Percentiles rank a stretch among this genome's conserved stretches.
Evolutionary conservation across 2,113 vertebrate genomes (phyloP).

Genomic region (Hippopotamus amphibius): DNA sequence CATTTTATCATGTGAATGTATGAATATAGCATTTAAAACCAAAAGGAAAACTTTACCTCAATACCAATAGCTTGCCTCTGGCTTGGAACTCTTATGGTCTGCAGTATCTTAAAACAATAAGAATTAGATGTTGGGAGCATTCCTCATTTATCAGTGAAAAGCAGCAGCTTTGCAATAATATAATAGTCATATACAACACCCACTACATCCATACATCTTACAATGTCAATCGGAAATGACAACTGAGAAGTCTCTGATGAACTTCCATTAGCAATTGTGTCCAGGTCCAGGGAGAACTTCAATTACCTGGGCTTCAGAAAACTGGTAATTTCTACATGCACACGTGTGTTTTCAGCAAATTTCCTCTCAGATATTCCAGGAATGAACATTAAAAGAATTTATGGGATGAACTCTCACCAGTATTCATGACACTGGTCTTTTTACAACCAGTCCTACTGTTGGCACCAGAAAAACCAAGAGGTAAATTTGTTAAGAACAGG

Average conservation of each 20-base stretch:
- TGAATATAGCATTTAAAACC: not conserved
- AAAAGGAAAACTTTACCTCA: constrained; percentile 89
- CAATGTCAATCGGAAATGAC: not conserved
- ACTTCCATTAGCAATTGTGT: not conserved
- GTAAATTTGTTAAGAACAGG: not conserved
- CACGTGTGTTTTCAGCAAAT: not conserved
- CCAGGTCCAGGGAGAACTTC: not conserved
- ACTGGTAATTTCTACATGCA: constrained; percentile 31
- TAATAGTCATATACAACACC: not conserved
- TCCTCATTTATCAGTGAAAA: not conserved
- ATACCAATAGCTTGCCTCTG: constrained; percentile 96
- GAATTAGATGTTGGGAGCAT: constrained; percentile 41
- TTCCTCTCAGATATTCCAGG: constrained; percentile 31
- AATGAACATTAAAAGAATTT: constrained; percentile 28
- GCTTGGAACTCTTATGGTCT: constrained; percentile 94
- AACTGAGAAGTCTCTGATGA: not conserved
- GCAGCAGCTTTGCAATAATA: not conserved
- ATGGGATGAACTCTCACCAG: not conserved
- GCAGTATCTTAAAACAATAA: constrained; percentile 91
- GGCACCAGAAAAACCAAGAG: constrained; percentile 7
- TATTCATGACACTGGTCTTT: not conserved
- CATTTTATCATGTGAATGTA: not conserved
- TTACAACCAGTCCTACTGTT: not conserved
- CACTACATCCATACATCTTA: not conserved
- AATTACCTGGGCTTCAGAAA: not conserved